Conservation (phyloP, 2,888 invertebrate genomes). For the Orthosia cruda region DNA sequence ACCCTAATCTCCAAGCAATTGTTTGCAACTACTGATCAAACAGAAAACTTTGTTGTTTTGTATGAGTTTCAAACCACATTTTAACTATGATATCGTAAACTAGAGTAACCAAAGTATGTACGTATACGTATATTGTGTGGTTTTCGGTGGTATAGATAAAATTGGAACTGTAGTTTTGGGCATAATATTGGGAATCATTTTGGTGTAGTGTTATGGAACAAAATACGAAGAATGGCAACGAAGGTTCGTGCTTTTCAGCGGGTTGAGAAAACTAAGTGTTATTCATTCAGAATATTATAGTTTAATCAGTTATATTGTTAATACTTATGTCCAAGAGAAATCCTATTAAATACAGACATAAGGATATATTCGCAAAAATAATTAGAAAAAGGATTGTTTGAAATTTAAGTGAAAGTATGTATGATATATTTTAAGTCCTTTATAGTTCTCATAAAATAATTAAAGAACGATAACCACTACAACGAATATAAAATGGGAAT, state of each 20-base stretch:
- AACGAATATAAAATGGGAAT: too few relatives aligned
- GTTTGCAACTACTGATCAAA: slow-evolving; percentile 70
- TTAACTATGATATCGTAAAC: slow-evolving; percentile 68
- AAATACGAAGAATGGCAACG: not conserved
- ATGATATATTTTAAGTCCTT: too few relatives aligned
- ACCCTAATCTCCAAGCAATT: slow-evolving; percentile 66
- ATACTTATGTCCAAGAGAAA: too few relatives aligned
- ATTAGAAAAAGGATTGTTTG: too few relatives aligned
- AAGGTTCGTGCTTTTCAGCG: not conserved
- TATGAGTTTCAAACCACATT: slow-evolving; percentile 67
- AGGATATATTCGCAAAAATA: too few relatives aligned
- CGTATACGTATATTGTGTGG: not conserved
- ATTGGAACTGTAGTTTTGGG: slow-evolving; percentile 3
- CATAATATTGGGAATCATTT: slow-evolving; percentile 13
- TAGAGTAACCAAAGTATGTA: slow-evolving; percentile 62
- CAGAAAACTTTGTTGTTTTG: slow-evolving; percentile 66
- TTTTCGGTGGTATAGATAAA: not conserved
- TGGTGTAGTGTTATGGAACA: not conserved
- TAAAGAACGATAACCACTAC: too few relatives aligned
- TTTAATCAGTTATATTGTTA: too few relatives aligned
- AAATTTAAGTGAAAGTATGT: not conserved
- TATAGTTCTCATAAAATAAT: too few relatives aligned
- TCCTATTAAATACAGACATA: not conserved
- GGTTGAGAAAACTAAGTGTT: not conserved
- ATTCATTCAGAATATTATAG: too few relatives aligned